Evolutionary conservation across 2,113 vertebrate species (phyloP), one percentile per base, ranked within the genome.

Genomic region (Indri indri): DNA sequence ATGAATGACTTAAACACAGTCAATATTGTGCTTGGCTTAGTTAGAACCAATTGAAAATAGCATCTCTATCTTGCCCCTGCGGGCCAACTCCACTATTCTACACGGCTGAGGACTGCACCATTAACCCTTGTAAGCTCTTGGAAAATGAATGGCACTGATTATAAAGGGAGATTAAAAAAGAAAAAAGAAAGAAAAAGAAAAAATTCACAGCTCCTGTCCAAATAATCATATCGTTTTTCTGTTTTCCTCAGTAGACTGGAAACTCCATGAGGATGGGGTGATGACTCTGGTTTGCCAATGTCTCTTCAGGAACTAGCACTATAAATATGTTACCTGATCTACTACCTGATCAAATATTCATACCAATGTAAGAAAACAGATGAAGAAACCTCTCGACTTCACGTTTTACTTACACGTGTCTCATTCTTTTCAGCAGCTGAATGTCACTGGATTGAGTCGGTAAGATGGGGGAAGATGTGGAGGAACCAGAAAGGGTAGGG

Each of bases 1-100:
- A 89, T 13, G 17, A 90, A 54, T 47, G 47, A 87, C 86, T 91
- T 82, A 91, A 96, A 80, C 6, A 68, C 18, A 52, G 77, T 90
- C 87, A 88, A n/a, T 59, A 79, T 14, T 84, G 40, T 25, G 27
- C 42, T 86, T 92, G 40, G 85, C 47, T 95, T 91, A 70, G 25
- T 87, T 37, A 66, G 80, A 93, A 54, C n/a, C 25, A 91, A 82
- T 13, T 34, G 6, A 77, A 96, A 92, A 50, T 6, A 54, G 16
- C 23, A 37, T 73, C 66, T 82, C 68, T 77, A 5, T 77, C 32
- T 83, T 88, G 42, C 59, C 25, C 9, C 6, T 50, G 17, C 23
- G 22, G 17, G 27, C 40, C 47, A 54, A 25, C n/a, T 73, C 20
- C 13, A 27, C 16, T 8, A 6, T 61, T 50, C 61, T 82, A 27